A percentile compares a stretch with the other conserved stretches of the same genome.
These are phyloP conservation scores for Rutpela maculata DNA, from an alignment of 2,888 invertebrate species.

Conservation along the genomic window DNA sequence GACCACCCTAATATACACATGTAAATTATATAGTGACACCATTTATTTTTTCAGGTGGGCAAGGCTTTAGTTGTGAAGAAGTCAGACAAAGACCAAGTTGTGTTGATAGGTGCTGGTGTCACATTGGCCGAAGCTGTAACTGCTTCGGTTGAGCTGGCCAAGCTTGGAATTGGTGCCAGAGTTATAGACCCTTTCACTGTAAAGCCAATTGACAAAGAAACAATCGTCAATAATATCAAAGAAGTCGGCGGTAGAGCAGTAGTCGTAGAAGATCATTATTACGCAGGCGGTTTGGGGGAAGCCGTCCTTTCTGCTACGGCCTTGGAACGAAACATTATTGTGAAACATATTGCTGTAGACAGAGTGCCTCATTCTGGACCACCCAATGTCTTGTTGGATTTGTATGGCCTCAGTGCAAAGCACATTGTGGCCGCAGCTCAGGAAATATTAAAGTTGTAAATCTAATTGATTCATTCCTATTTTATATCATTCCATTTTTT, in stretches of 20 bases:
- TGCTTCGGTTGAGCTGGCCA: conserved; percentile 86
- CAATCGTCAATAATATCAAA: conserved; percentile 85
- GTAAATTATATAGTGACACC: too few species aligned
- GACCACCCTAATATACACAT: too few species aligned
- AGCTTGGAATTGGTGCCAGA: conserved; percentile 84
- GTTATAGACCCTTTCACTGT: conserved; percentile 97
- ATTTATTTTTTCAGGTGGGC: conserved; percentile 77
- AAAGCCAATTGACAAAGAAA: conserved; percentile 92
- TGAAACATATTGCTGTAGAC: conserved; percentile 88
- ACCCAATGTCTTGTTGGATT: conserved; percentile 88
- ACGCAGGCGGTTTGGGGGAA: conserved; percentile 97
- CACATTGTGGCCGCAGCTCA: conserved; percentile 85
- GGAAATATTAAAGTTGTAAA: conserved; percentile 76
- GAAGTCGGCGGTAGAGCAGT: conserved; percentile 88
- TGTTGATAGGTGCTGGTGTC: conserved; percentile 94
- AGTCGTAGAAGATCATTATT: conserved; percentile 98
- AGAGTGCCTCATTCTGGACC: conserved; percentile 95
- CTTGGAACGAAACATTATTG: conserved; percentile 81
- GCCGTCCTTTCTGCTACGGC: conserved; percentile 91
- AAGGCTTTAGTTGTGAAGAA: conserved; percentile 87
- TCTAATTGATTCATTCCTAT: conserved; percentile 9
- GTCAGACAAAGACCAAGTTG: conserved; percentile 85
- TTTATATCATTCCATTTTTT: conserved; percentile 41
- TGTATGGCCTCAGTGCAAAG: conserved; percentile 91
- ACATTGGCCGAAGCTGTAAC: conserved; percentile 93